Conservation (phyloP, 1,140 invertebrate species). For the Globodera ellingtonae region DNA sequence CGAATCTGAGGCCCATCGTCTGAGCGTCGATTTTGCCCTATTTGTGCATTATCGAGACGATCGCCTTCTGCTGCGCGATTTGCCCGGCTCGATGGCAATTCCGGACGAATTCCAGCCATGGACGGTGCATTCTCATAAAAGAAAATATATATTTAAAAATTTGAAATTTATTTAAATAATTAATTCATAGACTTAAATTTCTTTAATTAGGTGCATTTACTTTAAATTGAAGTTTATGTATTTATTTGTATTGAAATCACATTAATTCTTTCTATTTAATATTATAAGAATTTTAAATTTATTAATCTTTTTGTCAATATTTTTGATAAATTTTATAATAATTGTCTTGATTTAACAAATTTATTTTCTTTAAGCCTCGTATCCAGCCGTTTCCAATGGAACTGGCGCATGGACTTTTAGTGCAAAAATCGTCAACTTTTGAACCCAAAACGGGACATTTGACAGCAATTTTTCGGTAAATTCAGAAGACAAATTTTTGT, state of each 20-base stretch:
- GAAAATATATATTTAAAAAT: no score
- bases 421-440: slow-evolving; percentile 32
- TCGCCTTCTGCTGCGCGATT: slow-evolving; percentile 45
- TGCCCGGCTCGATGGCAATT: slow-evolving; percentile 33
- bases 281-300: no score
- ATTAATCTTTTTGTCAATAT: background rate
- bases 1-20: background rate
- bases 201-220: background rate
- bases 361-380: background rate
- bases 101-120: slow-evolving; percentile 50
- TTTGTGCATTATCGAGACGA: slow-evolving; percentile 46
- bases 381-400: slow-evolving; percentile 17
- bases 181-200: no score
- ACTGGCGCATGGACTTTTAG: slow-evolving; percentile 2
- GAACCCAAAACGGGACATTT: slow-evolving; percentile 56
- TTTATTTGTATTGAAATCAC: slow-evolving; percentile 13
- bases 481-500: background rate
- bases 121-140: background rate
- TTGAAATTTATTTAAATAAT: background rate
- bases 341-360: background rate
- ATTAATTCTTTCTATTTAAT: slow-evolving; percentile 29
- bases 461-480: slow-evolving; percentile 44
- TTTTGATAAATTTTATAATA: background rate
- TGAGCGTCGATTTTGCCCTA: slow-evolving; percentile 36
- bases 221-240: background rate